These are phyloP conservation scores for Phrynosoma blainvillii DNA, from an alignment of 2,113 vertebrate genomes.

Conservation along the genomic window DNA sequence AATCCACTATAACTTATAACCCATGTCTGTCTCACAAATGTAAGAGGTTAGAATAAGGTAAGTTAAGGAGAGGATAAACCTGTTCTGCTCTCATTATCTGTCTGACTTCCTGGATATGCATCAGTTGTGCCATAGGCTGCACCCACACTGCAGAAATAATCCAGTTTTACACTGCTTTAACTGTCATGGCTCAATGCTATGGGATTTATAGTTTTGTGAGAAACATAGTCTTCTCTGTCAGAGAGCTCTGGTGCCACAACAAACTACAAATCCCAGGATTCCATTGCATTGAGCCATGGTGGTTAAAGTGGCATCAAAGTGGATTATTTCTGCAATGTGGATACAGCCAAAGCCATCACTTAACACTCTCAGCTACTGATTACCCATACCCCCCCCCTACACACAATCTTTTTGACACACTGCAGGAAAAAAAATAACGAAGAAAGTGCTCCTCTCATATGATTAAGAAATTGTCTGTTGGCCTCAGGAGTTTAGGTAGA, in stretches of 20 bases:
- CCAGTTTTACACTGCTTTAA: too few species aligned
- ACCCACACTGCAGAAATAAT: too few species aligned
- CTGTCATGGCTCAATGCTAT: too few species aligned
- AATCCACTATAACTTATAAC: not conserved
- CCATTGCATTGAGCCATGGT: too few species aligned
- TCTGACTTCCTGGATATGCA: not conserved
- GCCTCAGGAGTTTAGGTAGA: not conserved
- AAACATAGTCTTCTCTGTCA: too few species aligned
- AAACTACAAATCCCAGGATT: too few species aligned
- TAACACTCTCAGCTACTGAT: not conserved
- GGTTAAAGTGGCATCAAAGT: too few species aligned
- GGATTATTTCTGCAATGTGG: too few species aligned
- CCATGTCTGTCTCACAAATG: not conserved
- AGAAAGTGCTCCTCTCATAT: not conserved
- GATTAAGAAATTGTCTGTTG: not conserved
- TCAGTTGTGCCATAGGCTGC: not conserved
- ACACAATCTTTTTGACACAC: not conserved
- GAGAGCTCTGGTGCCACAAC: too few species aligned
- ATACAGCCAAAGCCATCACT: not conserved
- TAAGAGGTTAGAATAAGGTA: not conserved
- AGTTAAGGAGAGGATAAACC: not conserved
- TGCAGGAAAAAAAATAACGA: not conserved
- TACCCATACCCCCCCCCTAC: not conserved
- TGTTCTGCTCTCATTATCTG: accelerated
- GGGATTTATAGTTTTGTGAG: too few species aligned